Conservation (phyloP, 2,888 invertebrate species). For the Cryptocephalus primarius region DNA sequence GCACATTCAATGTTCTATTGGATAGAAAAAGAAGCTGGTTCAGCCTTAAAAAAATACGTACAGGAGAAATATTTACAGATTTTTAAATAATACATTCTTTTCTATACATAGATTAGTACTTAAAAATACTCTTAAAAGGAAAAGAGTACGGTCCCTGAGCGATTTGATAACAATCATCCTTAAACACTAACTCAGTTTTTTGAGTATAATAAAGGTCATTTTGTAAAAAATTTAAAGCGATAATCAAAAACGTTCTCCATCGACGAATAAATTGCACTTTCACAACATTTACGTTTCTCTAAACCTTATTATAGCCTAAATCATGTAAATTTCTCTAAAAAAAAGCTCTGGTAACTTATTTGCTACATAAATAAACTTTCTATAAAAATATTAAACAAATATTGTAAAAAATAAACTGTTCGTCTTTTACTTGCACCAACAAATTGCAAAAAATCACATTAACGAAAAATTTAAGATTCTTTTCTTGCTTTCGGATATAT, state of each 20-base stretch:
- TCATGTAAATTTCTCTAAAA: conserved; percentile 24
- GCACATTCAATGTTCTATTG: conserved; percentile 14
- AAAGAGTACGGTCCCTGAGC: conserved; percentile 25
- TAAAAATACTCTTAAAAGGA: no score
- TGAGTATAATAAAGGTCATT: conserved; percentile 14
- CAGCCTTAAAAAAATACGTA: conserved; percentile 22
- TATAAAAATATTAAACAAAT: conserved; percentile 10
- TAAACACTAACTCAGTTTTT: conserved; percentile 14
- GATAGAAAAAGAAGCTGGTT: conserved; percentile 21
- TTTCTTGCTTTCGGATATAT: no score
- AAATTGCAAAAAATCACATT: neutral
- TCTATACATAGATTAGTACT: neutral
- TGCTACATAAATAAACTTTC: conserved; percentile 15
- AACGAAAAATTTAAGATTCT: conserved; percentile 1
- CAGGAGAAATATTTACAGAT: conserved; percentile 15
- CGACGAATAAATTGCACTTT: conserved; percentile 14
- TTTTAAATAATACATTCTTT: conserved; percentile 1
- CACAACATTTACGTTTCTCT: conserved; percentile 11
- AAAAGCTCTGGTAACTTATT: conserved; percentile 21
- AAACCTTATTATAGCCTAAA: conserved; percentile 11
- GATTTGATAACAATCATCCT: conserved; percentile 23
- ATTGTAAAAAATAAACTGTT: conserved; percentile 8
- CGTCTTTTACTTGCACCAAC: no score
- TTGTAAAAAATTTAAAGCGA: no score
- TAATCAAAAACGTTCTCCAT: conserved; percentile 1